A percentile compares a stretch with the other conserved stretches of the same genome.
These are phyloP conservation scores for Eriosoma lanigerum DNA, from an alignment of 1,140 invertebrate genomes.

Conservation along the genomic window DNA sequence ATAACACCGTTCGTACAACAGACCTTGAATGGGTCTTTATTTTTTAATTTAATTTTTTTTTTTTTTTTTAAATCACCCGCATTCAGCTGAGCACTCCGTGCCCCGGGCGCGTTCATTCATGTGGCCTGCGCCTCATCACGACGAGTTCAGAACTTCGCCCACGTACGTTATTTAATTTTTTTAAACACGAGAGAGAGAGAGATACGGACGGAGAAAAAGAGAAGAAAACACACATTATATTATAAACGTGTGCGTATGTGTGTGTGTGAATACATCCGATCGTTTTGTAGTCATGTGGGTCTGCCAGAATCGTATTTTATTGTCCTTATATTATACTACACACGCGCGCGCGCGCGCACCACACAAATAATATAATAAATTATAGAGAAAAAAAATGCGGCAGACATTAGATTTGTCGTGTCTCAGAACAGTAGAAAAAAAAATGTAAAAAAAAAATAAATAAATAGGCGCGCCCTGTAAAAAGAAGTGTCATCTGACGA, in stretches of 20 bases:
- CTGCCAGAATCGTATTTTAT: constrained; percentile 46
- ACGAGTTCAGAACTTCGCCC: constrained; percentile 45
- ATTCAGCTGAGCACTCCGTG: neutral
- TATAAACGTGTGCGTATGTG: neutral
- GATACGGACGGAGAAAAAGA: neutral
- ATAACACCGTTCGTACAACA: neutral
- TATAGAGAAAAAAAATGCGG: neutral
- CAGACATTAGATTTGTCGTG: constrained; percentile 33
- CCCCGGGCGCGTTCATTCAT: constrained; percentile 6
- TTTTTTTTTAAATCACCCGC: constrained; percentile 40
- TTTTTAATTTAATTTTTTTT: constrained; percentile 11
- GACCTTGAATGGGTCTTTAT: constrained; percentile 35
- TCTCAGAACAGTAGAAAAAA: neutral
- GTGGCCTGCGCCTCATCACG: constrained; percentile 19
- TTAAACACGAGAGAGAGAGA: neutral
- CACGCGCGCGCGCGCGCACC: neutral
- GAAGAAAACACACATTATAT: too few species aligned
- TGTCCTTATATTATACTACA: constrained; percentile 37
- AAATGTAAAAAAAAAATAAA: neutral
- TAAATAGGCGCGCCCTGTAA: constrained; percentile 17
- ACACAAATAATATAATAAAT: neutral
- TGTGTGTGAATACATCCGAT: constrained; percentile 19
- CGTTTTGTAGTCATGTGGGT: constrained; percentile 46
- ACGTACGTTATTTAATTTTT: neutral
- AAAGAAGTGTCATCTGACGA: constrained; percentile 6